Evolutionary conservation across 2,113 vertebrate genomes (phyloP).

Genomic region (Lucifuga dentata): DNA sequence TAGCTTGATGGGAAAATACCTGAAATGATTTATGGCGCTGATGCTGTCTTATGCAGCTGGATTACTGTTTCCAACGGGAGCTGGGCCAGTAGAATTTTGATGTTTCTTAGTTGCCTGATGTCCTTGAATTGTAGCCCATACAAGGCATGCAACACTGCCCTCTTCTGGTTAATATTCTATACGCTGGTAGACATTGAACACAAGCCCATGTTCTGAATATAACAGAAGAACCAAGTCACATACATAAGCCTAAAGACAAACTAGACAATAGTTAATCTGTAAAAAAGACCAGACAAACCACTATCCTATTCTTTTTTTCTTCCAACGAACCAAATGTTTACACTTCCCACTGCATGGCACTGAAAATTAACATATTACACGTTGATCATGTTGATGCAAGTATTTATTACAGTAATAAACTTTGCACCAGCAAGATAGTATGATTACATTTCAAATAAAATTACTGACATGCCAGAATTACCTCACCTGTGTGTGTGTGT

Average conservation of each 20-base stretch:
- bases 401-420: conserved; percentile 33
- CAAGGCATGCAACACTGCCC: conserved; percentile 55
- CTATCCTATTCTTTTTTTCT: background rate
- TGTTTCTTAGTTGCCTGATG: conserved; percentile 39
- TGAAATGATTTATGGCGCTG: conserved; percentile 33
- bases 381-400: conserved; percentile 17
- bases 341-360: background rate
- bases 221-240: background rate
- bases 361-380: no score
- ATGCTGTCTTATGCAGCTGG: conserved; percentile 12
- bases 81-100: conserved; percentile 38
- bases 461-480: conserved; percentile 32
- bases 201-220: background rate
- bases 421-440: background rate
- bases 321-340: background rate
- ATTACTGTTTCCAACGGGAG: conserved; percentile 31
- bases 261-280: background rate
- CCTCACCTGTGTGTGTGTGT: conserved; percentile 4
- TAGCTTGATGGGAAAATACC: conserved; percentile 43
- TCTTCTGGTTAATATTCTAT: conserved; percentile 53
- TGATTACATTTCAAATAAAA: conserved; percentile 26
- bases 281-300: background rate
- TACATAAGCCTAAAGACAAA: background rate
- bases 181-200: background rate
- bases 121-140: background rate